Base-by-base conservation (phyloP, 2,888 invertebrate genomes). In the Yponomeuta plumbellus region DNA sequence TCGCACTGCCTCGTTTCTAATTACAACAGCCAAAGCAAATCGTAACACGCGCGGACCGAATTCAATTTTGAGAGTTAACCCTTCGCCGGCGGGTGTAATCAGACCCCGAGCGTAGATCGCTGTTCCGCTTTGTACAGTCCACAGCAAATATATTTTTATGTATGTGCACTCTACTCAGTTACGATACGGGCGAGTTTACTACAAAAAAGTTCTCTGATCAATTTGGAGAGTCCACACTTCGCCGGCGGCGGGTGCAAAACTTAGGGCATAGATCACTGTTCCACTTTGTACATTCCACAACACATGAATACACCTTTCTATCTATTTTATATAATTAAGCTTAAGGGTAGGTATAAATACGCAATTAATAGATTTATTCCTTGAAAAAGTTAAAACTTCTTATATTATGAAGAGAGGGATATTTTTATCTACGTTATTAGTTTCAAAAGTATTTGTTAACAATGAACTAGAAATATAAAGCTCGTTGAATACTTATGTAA, bases 41-140 rank as follows among this genome's bases (percentile, higher is more conserved):
- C 44, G 44, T 52, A 52, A 17, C 44, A 52, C 17, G 44, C 44
- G 44, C 52, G 66, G 52, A 64, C n/a, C 44, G 52, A 57, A 65
- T 57, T 52, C 6, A 65, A 57, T 65, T 52, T 57, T 13, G 57
- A 22, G 21, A 64, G 65, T 52, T 34, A 58, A 64, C 66, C 63
- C 64, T 22, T 58, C 58, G 58, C 58, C 21, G 58, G n/a, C 20
- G 21, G 21, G 20, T 58, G 58, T 22, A 58, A 58, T 21, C 58
- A 58, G 21, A 20, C 66, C 59, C 3, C 40, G 22, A 1, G 44
- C 44, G 17, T 52, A 52, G 44, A 52, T 52, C 44, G 17, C 44
- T 52, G 44, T 52, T 13, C 44, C 44, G 17, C 44, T 52, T 52
- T 52, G 44, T 52, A 52, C 44, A 52, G 6, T 52, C 44, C 17